A percentile compares a stretch with the other conserved stretches of the same genome.
These are phyloP conservation scores for Presbytis comata DNA, from an alignment of 2,797 vertebrate species.

Conservation along the genomic window DNA sequence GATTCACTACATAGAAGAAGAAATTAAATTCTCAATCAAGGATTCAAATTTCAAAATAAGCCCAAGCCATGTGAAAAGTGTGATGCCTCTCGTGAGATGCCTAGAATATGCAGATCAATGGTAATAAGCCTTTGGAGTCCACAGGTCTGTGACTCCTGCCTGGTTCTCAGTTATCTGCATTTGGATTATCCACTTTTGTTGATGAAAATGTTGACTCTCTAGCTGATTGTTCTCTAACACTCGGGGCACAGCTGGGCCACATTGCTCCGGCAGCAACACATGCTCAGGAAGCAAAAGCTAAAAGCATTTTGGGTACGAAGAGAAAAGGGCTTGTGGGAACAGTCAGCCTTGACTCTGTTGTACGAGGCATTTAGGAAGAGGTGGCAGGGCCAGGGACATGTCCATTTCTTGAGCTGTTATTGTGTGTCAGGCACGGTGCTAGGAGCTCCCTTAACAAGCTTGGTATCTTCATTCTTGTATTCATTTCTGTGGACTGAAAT, in stretches of 20 bases:
- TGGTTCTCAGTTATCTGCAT: not conserved
- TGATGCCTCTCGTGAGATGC: not conserved
- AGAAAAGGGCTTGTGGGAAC: not conserved
- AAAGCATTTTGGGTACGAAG: not conserved
- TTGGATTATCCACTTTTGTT: not conserved
- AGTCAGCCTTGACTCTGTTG: not conserved
- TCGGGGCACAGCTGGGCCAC: not conserved
- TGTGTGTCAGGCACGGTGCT: not conserved
- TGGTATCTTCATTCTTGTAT: not conserved
- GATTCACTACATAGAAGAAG: not conserved
- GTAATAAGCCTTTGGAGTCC: not conserved
- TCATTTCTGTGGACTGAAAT: not conserved
- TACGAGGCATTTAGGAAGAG: not conserved
- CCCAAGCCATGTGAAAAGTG: not conserved
- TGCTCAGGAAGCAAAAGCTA: not conserved
- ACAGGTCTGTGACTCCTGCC: not conserved
- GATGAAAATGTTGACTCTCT: not conserved
- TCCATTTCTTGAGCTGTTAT: not conserved
- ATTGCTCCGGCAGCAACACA: not conserved
- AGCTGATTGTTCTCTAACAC: not conserved
- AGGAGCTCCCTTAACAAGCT: not conserved
- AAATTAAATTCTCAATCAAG: not conserved
- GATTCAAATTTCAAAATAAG: not conserved
- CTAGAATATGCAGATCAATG: not conserved
- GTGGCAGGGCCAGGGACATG: rapidly evolving